Conservation (phyloP, 2,797 vertebrate species). For the Gambusia yucatana region DNA sequence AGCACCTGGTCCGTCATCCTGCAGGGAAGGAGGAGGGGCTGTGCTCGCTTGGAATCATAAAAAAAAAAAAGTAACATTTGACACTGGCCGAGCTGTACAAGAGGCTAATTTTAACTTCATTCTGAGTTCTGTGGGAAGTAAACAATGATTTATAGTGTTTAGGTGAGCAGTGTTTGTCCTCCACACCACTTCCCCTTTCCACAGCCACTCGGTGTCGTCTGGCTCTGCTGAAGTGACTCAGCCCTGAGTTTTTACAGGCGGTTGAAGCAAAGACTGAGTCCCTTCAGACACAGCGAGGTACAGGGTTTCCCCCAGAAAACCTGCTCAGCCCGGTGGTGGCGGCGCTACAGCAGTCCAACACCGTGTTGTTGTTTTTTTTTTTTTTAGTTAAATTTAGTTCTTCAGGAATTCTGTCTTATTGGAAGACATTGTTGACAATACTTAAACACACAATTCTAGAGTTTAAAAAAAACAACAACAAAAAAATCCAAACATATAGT, state of each 20-base stretch:
- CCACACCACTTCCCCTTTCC: background rate
- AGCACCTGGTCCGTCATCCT: background rate
- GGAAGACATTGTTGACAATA: no score
- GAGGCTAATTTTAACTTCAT: background rate
- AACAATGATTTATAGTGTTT: background rate
- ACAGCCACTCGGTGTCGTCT: background rate
- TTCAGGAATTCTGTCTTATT: no score
- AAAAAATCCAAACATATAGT: no score
- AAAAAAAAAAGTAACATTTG: background rate
- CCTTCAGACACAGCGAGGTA: background rate
- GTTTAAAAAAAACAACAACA: rapidly evolving
- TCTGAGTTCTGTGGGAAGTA: background rate
- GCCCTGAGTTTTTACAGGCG: background rate
- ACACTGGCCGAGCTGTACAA: no score
- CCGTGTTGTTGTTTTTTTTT: no score
- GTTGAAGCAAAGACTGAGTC: background rate
- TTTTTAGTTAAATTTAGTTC: no score
- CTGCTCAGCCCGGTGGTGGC: no score
- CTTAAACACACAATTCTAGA: no score
- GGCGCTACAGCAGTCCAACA: no score
- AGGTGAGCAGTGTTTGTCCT: conserved; percentile 1
- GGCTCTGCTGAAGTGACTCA: background rate
- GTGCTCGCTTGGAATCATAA: background rate
- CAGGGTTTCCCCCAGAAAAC: background rate
- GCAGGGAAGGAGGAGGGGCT: background rate